A percentile compares a stretch with the other conserved stretches of the same genome.
phyloP scores from a whole-genome alignment of 2,113 vertebrate genomes.

The Callipepla californica region DNA sequence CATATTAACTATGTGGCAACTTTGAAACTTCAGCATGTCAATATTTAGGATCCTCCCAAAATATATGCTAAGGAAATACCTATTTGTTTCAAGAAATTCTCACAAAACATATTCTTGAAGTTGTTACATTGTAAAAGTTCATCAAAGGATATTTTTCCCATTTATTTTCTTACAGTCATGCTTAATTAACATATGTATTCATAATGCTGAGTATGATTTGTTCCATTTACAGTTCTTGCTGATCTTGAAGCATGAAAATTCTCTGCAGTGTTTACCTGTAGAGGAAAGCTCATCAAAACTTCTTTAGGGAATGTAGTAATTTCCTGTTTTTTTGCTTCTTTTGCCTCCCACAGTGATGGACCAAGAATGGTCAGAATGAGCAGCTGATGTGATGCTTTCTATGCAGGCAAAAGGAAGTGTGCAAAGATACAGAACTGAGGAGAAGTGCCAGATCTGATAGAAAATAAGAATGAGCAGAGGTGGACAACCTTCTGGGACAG shows the following conservation, averaged over 20 bases:
- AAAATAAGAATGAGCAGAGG: neutral
- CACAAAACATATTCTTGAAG: neutral
- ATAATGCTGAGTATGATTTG: neutral
- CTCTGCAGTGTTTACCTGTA: neutral
- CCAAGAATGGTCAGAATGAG: neutral
- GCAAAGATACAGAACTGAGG: neutral
- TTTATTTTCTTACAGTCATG: neutral
- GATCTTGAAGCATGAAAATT: neutral
- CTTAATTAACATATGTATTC: neutral
- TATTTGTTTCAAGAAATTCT: conserved; percentile 13
- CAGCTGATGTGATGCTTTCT: neutral
- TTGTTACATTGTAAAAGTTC: neutral
- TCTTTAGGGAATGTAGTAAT: neutral
- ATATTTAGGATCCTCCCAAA: neutral
- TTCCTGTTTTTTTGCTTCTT: fast-evolving
- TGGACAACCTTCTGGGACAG: neutral
- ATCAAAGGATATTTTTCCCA: neutral
- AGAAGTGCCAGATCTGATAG: neutral
- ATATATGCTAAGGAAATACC: neutral
- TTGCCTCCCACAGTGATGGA: neutral
- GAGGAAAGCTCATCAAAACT: neutral
- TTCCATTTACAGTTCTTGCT: neutral
- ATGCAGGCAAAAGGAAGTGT: neutral
- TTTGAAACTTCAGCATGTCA: neutral
- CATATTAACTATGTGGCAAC: neutral